Evolutionary conservation across 2,113 vertebrate species (phyloP).

Genomic region (Pogona vitticeps): DNA sequence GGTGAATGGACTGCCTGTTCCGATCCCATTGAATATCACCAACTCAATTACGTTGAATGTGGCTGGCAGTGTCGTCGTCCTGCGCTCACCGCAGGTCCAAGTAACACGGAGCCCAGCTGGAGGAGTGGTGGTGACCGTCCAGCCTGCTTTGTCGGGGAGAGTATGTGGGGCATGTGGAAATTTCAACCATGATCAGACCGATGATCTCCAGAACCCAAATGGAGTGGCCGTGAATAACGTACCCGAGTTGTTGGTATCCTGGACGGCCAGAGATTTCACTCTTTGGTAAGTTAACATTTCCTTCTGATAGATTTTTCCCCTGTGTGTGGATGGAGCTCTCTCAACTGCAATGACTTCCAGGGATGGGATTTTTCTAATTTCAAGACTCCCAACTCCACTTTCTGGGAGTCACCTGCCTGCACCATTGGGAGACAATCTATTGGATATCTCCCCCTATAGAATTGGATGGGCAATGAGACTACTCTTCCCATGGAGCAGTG

Average conservation of each 20-base stretch:
- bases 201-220: constrained; percentile 65
- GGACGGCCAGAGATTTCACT: constrained; percentile 42
- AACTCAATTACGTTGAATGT: constrained; percentile 48
- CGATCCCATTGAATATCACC: constrained; percentile 56
- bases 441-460: no score
- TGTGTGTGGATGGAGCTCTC: background rate
- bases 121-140: constrained; percentile 59
- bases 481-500: no score
- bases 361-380: no score
- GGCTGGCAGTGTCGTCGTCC: background rate
- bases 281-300: background rate
- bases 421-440: no score
- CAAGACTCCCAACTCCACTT: no score
- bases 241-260: constrained; percentile 8
- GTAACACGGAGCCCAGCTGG: constrained; percentile 65
- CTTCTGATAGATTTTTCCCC: background rate
- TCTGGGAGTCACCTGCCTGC: no score
- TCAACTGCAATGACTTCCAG: background rate
- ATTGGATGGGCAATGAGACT: no score
- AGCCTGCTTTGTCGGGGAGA: constrained; percentile 36
- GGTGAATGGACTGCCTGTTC: constrained; percentile 72
- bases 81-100: constrained; percentile 28
- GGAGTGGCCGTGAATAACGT: constrained; percentile 53
- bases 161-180: constrained; percentile 74
- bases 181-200: constrained; percentile 64